phyloP scores from a whole-genome alignment of 2,797 vertebrate genomes.

The Botia kubotai region DNA sequence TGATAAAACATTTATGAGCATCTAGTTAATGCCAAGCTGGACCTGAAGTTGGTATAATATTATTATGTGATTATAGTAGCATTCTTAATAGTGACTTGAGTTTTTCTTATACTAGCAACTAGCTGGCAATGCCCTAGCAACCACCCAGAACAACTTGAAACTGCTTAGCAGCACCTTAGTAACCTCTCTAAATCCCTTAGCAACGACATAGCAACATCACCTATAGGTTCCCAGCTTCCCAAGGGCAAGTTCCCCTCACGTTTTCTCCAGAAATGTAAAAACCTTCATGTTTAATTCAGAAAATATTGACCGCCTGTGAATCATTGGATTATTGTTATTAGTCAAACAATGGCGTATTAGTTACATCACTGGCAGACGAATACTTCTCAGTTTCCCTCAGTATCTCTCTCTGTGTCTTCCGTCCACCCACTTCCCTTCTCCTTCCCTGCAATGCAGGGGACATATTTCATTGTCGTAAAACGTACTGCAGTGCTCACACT shows the following conservation, averaged over 20 bases:
- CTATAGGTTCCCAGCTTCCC: too few relatives aligned
- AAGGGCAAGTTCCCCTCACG: too few relatives aligned
- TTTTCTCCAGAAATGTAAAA: too few relatives aligned
- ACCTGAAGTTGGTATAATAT: too few relatives aligned
- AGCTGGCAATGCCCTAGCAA: neutral
- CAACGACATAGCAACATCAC: too few relatives aligned
- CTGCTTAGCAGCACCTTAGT: too few relatives aligned
- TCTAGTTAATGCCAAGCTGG: neutral
- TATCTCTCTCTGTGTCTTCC: constrained; percentile 49
- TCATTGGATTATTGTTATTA: constrained; percentile 24
- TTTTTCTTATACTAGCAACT: too few relatives aligned
- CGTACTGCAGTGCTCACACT: constrained; percentile 60
- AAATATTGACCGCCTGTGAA: constrained; percentile 8
- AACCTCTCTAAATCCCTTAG: too few relatives aligned
- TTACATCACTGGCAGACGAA: constrained; percentile 67
- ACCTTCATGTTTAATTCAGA: neutral
- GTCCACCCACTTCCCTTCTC: constrained; percentile 39
- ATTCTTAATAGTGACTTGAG: too few relatives aligned
- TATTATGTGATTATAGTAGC: too few relatives aligned
- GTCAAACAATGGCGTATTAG: constrained; percentile 44
- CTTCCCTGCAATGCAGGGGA: constrained; percentile 81
- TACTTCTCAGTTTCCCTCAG: constrained; percentile 7
- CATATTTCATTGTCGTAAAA: constrained; percentile 49
- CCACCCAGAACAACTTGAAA: neutral
- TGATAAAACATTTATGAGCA: neutral